A percentile compares a stretch with the other conserved stretches of the same genome.
These are phyloP conservation scores for Spheniscus mendiculus DNA, from an alignment of 2,113 vertebrate species.

Conservation along the genomic window DNA sequence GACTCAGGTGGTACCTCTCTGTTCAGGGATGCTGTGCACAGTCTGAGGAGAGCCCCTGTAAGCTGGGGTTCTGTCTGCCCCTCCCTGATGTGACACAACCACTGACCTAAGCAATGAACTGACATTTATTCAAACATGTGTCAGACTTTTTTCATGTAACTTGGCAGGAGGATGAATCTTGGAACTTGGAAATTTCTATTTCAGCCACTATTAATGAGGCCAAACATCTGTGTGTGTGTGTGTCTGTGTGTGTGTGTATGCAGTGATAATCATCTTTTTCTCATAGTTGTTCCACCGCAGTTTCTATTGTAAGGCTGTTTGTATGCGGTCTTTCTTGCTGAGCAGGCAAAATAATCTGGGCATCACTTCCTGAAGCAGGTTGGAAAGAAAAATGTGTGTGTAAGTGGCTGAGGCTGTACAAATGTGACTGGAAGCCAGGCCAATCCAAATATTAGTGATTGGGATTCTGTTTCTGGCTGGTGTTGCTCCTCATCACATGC, in stretches of 20 bases:
- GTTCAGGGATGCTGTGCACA: neutral
- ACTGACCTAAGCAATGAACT: neutral
- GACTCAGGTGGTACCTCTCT: neutral
- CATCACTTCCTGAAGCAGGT: neutral
- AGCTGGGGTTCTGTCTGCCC: neutral
- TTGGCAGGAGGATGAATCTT: neutral
- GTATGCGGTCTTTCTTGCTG: neutral
- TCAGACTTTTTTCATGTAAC: neutral
- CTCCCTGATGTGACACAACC: neutral
- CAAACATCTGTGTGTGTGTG: neutral
- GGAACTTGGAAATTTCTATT: neutral
- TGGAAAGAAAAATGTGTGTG: neutral
- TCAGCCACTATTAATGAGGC: neutral
- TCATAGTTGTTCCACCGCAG: neutral
- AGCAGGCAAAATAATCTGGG: neutral
- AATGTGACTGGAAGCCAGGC: neutral
- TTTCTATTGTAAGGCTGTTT: neutral
- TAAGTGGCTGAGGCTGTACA: neutral
- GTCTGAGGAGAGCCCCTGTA: neutral
- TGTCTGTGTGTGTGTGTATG: neutral
- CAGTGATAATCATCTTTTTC: neutral
- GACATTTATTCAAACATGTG: neutral
- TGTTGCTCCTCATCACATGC: fast-evolving
- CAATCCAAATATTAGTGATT: neutral
- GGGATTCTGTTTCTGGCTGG: neutral